Base-by-base conservation (phyloP, 2,113 vertebrate species). In the Mastomys natalensis region DNA sequence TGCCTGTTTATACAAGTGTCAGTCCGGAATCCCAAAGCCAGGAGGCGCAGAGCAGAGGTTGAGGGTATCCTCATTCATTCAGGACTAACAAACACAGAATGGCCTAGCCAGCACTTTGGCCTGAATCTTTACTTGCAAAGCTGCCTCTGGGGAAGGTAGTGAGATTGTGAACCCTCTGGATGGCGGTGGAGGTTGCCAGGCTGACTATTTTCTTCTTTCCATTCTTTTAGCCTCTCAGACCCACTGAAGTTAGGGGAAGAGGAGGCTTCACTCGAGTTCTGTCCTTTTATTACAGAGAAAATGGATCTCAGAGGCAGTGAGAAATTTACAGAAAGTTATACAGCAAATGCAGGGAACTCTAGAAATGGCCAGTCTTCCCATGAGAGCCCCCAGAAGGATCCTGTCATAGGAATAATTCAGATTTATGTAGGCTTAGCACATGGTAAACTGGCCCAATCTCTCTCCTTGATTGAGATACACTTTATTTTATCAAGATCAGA, bases 41-140 rank as follows among this genome's bases (percentile, higher is more conserved):
- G 17, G 73, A 90, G 40, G 48, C 34, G 62, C 11, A 0, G 48
- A 24, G 22, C 1, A 1, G 55, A 17, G 55, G 55, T 58, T 16
- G 58, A 45, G 29, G 58, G 58, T 5, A 21, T 40, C 29, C 72
- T 19, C 40, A 37, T 16, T 51, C 22, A 40, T 66, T 45, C 51
- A 76, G 58, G 21, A 29, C 9, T 24, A 22, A 4, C 37, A 0
- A 9, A 43, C 51, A 31, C 3, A 0, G 22, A 62, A 48, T 0
- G 7, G 24, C 3, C 0, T 15, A 22, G 3, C 66, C 43, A 45
- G 87, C 21, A 21, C 1, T 7, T 34, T 22, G 26, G 74, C 40
- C 31, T 6, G 12, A 45, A 9, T 26, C 31, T 58, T 40, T 21
- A 51, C 66, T 10, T 15, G 78, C 81, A 72, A 43, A 68, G 8